Evolutionary conservation across 2,797 vertebrate genomes (phyloP), one percentile per base, ranked within the genome.

Genomic region (Channa striata): DNA sequence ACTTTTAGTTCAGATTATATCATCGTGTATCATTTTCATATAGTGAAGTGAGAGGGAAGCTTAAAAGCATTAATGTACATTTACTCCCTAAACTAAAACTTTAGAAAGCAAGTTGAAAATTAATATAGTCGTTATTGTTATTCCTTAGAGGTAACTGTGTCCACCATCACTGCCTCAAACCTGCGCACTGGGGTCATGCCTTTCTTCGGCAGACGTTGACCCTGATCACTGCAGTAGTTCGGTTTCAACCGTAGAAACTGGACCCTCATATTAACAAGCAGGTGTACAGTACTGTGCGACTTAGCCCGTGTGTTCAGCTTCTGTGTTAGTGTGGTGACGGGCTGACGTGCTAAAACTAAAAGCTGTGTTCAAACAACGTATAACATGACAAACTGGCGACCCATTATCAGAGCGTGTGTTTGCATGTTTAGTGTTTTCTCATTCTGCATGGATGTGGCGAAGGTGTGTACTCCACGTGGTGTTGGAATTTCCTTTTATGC

Each of bases 321-420:
- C 84, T 91, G 88, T 95, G 94, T 95, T 91, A 91, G 91, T 89
- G 77, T 81, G 73, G 93, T 93, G 90, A 91, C 89, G 90, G 92
- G 93, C 93, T 85, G 91, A 78, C 88, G 94, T 96, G 93, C 93
- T 93, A 94, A n/a, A n/a, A 57, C 30, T 46, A 53, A 78, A 94
- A 92, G 75, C 89, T 89, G 87, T 91, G 89, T 90, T 93, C 11
- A 60, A 92, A 90, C 86, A 82, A 90, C 59, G 82, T 48, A 44
- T 43, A 43, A 73, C 8, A 20, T 47, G 25, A 8, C 67, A 25
- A 69, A 71, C 59, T 30, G 59, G 64, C 67, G 68, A 80, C 59
- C 44, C 47, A 69, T 78, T 57, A 50, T 60, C 61, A 44, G 61
- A 61, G 43, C 52, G 43, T 57, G 20, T 64, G 59, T 85, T 46